Evolutionary conservation across 2,113 vertebrate species (phyloP).

Genomic region (Rhinolophus sinicus): DNA sequence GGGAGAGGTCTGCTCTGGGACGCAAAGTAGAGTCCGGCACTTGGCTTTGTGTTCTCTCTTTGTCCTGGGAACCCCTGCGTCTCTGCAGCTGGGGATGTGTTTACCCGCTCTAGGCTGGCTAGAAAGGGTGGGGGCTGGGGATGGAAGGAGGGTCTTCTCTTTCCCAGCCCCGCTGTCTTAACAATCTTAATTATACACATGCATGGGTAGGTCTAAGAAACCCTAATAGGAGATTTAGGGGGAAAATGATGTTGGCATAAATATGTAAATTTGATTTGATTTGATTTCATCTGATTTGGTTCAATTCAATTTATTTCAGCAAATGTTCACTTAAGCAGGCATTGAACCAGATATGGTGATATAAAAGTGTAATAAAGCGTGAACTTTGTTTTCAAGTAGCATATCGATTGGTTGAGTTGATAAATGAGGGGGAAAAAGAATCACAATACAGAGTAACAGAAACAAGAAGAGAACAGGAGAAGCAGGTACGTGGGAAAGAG

Average conservation of each 20-base stretch:
- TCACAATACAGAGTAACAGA: background rate
- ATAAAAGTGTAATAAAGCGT: background rate
- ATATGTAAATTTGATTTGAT: background rate
- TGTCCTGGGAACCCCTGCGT: too few species aligned
- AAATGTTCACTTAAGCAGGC: background rate
- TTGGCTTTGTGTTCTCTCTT: too few species aligned
- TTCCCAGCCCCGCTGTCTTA: too few species aligned
- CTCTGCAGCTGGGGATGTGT: too few species aligned
- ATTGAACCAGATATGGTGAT: background rate
- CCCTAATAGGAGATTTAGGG: background rate
- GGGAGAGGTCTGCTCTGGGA: too few species aligned
- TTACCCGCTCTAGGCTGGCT: too few species aligned
- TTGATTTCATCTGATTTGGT: background rate
- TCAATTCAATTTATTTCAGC: background rate
- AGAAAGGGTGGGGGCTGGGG: too few species aligned
- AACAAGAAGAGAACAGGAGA: background rate
- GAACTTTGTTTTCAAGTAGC: background rate
- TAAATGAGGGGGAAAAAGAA: background rate
- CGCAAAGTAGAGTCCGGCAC: too few species aligned
- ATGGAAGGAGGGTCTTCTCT: too few species aligned
- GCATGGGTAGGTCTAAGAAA: background rate
- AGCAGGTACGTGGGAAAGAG: background rate
- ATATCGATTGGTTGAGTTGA: background rate
- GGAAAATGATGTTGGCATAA: background rate
- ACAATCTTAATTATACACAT: background rate